Conservation (phyloP, 2,113 vertebrate genomes). For the Pterocles burchelli region DNA sequence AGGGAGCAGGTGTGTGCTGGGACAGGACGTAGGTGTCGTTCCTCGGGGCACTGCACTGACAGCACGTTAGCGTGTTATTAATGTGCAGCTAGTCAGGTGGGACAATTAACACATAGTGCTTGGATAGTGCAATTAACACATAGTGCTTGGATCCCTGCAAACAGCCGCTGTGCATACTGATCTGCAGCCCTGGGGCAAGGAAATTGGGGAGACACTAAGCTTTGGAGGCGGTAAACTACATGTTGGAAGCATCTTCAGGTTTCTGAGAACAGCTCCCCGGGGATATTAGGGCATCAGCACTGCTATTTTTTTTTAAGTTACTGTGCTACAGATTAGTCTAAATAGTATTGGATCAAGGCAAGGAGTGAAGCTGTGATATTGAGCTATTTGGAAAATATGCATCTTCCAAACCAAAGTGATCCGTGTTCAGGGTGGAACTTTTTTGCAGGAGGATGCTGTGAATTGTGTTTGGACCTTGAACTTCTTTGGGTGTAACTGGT, state of each 20-base stretch:
- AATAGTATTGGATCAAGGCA: not conserved
- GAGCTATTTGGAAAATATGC: not conserved
- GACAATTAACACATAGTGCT: not conserved
- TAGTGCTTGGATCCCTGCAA: not conserved
- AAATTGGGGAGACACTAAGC: not conserved
- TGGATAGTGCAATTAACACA: not conserved
- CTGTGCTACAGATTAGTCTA: not conserved
- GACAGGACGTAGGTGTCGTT: not conserved
- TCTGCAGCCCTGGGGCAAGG: not conserved
- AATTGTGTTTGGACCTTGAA: constrained; percentile 6
- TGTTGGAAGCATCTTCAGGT: not conserved
- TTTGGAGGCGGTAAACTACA: not conserved
- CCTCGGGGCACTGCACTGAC: not conserved
- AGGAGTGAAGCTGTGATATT: not conserved
- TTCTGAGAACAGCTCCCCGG: not conserved
- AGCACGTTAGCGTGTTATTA: not conserved
- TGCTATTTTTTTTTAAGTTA: not conserved
- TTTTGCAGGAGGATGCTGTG: not conserved
- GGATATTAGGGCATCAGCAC: not conserved
- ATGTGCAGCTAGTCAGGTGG: not conserved
- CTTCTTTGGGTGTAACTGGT: constrained; percentile 22
- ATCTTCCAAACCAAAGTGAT: not conserved
- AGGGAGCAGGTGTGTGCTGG: not conserved
- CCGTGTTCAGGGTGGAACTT: not conserved
- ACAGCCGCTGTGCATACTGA: not conserved